Base-by-base conservation (phyloP, 2,113 vertebrate genomes). In the Nematolebias whitei region DNA sequence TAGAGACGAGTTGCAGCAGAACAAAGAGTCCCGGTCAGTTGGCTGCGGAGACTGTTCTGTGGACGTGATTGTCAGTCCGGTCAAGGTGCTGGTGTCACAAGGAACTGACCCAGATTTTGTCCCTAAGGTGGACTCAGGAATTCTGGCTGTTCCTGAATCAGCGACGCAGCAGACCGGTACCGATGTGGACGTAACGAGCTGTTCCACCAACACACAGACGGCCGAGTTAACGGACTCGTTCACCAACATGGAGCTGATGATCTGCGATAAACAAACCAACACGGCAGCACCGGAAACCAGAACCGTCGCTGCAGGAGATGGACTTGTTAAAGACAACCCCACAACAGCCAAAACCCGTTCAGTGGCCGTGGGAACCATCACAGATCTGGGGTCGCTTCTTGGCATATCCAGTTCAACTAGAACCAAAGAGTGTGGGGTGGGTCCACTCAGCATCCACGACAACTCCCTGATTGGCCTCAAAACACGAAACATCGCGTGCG, bases 391-490 rank as follows among this genome's bases (percentile, higher is more conserved):
- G 4, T 58, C 87, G 2, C 52, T 79, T 26, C 85, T 85, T 41
- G 87, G 90, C 63, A 94, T 84, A 74, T 85, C 92, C 0, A 87
- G 78, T 2, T 68, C 87, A 2, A 41, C 89, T 56, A 96, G 94
- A 93, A 98, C 95, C 91, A 97, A 93, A 94, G 96, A 99, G 59
- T 93, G 77, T 1, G 95, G 96, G 0, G 79, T 95, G 75, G 97
- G 97, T 2, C 93, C 94, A 49, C 89, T 94, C 39, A 94, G 80
- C 40, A 24, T 98, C 74, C 65, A 94, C 0, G 95, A 98, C 68
- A 98, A 96, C 87, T 98, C 96, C 70, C 74, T 99, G 58, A 90
- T 99, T n/a, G 97, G 97, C 19, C 85, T 97, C 60, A 98, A 96
- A 84, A 96, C 96, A 68, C 91, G 97, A 65, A 97, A 90, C 87